These are phyloP conservation scores for Cichladusa arquata DNA, from an alignment of 2,113 vertebrate genomes.

Conservation along the genomic window DNA sequence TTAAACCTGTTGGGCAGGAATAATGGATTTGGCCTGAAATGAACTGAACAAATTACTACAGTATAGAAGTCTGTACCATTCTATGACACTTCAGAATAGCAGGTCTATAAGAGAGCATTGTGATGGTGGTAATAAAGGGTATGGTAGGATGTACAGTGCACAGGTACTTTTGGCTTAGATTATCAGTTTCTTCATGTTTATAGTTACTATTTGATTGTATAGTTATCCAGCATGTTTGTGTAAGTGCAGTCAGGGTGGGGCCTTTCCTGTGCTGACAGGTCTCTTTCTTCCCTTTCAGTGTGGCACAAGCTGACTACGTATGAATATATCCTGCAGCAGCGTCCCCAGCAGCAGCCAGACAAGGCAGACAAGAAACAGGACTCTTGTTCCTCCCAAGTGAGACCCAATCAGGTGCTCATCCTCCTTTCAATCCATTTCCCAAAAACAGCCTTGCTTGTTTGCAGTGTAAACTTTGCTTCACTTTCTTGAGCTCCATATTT, in stretches of 20 bases:
- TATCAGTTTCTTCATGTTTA: not conserved
- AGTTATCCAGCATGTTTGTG: not conserved
- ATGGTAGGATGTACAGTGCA: not conserved
- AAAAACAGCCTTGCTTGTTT: not conserved
- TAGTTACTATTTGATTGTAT: not conserved
- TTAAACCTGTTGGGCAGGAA: not conserved
- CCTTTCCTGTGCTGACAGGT: constrained; percentile 13
- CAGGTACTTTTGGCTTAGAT: not conserved
- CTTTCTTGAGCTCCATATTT: not conserved
- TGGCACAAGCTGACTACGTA: constrained; percentile 95
- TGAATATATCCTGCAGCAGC: constrained; percentile 92
- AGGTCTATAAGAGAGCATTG: not conserved
- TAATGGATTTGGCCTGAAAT: not conserved
- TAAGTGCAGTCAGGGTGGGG: not conserved
- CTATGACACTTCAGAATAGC: not conserved
- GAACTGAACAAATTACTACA: not conserved
- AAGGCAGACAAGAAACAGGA: constrained; percentile 69
- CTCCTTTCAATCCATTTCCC: not conserved
- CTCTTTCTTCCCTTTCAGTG: constrained; percentile 74
- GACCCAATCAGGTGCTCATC: constrained; percentile 73
- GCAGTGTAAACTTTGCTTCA: not conserved
- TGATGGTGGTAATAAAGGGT: not conserved
- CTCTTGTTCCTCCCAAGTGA: constrained; percentile 60
- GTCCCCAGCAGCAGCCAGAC: constrained; percentile 80
- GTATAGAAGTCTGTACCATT: not conserved